These are phyloP conservation scores for Bombus impatiens DNA, from an alignment of 1,140 invertebrate species.

Conservation along the genomic window DNA sequence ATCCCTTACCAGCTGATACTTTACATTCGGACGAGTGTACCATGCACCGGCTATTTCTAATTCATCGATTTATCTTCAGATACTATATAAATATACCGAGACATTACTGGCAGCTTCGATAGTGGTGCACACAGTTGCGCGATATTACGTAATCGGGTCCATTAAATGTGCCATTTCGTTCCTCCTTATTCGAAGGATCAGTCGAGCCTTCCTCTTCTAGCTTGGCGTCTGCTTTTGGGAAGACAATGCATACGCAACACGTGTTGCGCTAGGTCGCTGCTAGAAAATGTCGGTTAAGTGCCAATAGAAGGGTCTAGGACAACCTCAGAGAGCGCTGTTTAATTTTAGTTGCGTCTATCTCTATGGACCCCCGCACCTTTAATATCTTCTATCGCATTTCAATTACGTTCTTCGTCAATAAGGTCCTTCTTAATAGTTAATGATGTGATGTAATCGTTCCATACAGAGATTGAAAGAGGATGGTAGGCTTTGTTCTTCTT, in stretches of 20 bases:
- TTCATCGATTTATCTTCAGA: constrained; percentile 31
- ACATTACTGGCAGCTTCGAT: constrained; percentile 26
- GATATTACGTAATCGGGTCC: constrained; percentile 30
- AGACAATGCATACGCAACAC: background rate
- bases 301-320: constrained; percentile 53
- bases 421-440: background rate
- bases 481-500: background rate
- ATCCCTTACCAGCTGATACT: background rate
- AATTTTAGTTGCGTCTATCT: constrained; percentile 27
- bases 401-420: background rate
- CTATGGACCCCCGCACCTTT: background rate
- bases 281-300: constrained; percentile 48
- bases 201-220: background rate
- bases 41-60: constrained; percentile 17
- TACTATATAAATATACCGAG: constrained; percentile 28
- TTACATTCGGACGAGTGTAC: background rate
- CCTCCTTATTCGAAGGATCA: background rate
- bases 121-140: constrained; percentile 7
- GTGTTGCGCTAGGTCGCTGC: constrained; percentile 41
- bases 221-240: background rate
- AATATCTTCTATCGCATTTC: background rate
- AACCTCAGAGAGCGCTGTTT: constrained; percentile 2
- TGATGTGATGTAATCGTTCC: background rate
- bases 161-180: constrained; percentile 7
- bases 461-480: background rate